Percentiles rank a stretch among this genome's conserved stretches.
These are phyloP conservation scores for Sebastes kiyomatsui DNA, from an alignment of 2,797 vertebrate species.

Conservation along the genomic window DNA sequence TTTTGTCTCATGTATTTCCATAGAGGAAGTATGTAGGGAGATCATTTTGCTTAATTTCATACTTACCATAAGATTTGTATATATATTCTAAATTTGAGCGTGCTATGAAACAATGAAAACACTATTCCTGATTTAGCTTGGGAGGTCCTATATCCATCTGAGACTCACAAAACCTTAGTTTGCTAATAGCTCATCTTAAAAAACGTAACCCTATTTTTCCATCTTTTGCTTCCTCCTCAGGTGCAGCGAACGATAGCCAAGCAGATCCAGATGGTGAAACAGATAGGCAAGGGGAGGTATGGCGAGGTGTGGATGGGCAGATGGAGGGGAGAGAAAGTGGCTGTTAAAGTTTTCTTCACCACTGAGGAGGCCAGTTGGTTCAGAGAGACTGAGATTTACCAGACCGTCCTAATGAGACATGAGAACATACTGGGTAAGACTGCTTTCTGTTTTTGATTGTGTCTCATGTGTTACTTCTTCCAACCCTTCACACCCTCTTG, in stretches of 20 bases:
- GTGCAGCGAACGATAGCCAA: constrained; percentile 99
- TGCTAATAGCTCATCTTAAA: neutral
- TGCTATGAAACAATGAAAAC: neutral
- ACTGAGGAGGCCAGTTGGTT: constrained; percentile 99
- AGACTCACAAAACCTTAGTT: neutral
- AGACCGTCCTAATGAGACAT: constrained; percentile 97
- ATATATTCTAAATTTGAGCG: neutral
- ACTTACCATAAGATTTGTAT: no score
- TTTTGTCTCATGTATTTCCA: neutral
- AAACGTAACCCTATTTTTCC: neutral
- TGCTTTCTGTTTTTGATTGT: neutral
- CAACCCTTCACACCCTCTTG: fast-evolving
- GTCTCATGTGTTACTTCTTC: neutral
- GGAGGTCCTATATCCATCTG: neutral
- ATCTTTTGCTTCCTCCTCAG: constrained; percentile 64
- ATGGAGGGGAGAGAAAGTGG: constrained; percentile 96
- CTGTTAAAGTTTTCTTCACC: constrained; percentile 97
- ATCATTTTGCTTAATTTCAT: neutral
- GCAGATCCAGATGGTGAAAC: constrained; percentile 98
- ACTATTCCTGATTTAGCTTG: neutral
- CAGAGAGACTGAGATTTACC: constrained; percentile 98
- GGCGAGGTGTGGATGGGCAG: constrained; percentile 98
- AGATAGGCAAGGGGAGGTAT: constrained; percentile 96
- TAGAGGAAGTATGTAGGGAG: neutral
- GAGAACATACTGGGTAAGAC: constrained; percentile 95